Conservation (phyloP, 2,113 vertebrate genomes). For the Sturnus vulgaris region DNA sequence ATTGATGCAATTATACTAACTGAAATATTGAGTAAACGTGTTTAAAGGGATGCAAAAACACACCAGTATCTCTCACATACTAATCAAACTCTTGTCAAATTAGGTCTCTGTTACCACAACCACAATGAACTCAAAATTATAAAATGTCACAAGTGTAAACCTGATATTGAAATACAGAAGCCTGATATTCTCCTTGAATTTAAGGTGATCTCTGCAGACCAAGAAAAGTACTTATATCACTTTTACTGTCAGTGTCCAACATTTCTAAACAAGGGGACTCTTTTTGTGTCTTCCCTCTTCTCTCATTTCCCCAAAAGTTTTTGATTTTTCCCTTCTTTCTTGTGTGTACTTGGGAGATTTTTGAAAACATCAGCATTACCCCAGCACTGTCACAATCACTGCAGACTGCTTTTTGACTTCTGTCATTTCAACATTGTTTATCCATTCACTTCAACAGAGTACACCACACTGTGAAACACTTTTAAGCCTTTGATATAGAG, state of each 20-base stretch:
- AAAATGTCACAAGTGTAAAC: background rate
- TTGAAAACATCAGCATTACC: background rate
- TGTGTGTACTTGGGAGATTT: background rate
- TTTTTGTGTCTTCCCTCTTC: background rate
- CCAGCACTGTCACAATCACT: background rate
- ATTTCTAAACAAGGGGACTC: background rate
- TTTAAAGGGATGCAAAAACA: background rate
- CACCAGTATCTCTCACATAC: background rate
- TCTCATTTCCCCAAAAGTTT: background rate
- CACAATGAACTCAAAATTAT: background rate
- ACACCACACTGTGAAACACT: background rate
- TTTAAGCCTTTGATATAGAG: background rate
- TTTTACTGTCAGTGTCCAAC: background rate
- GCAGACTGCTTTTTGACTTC: background rate
- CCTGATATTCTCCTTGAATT: background rate
- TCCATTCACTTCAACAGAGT: background rate
- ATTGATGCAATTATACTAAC: background rate
- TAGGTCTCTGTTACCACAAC: background rate
- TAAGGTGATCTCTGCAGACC: background rate
- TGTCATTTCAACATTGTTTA: background rate
- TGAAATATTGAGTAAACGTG: background rate
- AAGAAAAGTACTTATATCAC: fast-evolving
- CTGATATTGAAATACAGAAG: background rate
- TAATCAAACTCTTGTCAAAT: background rate
- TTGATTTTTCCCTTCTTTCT: background rate